Evolutionary conservation across 1,140 invertebrate species (phyloP), one percentile per base, ranked within the genome.

Genomic region (Meteorus sp.): DNA sequence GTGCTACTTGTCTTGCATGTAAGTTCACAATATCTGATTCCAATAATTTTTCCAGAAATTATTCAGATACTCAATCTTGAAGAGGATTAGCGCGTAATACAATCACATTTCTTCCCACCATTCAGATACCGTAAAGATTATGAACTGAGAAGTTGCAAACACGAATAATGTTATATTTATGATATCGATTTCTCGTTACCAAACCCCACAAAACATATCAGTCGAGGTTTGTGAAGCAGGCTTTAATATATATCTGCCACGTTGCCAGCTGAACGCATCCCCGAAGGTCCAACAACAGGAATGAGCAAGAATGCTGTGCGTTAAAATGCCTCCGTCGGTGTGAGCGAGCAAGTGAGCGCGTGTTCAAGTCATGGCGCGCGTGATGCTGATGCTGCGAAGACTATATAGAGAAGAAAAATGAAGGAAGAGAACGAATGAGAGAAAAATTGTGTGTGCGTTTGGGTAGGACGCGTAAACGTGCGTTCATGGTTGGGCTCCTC

Each of bases 231-330:
- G 60, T 63, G 59, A 67, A 68, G 65, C 60, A 48, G 56, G 61
- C 61, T 73, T 75, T 68, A 73, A 65, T 69, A 67, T 63, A 65
- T 33, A 31, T 11, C 22, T 56, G 74, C 74, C 69, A 76, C 72
- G 75, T 76, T 75, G 75, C 76, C 74, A 76, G 75, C 70, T 73
- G 71, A 78, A 70, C 58, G n/a, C 66, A 4, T 72, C 69, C 69
- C 65, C 56, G 65, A 62, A 68, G 69, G 55, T 45, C 55, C 71
- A 66, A 71, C 70, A 75, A 72, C n/a, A n/a, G n/a, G n/a, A n/a
- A n/a, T n/a, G n/a, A 72, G 72, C 66, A 77, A 71, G 75, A 77
- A 78, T 78, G 76, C 74, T 65, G 73, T 75, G 73, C 71, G 76
- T 77, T 78, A 77, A 78, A 79, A 78, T 76, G 67, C 74, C 65